These are phyloP conservation scores for Thamnaconus septentrionalis DNA, from an alignment of 2,113 vertebrate genomes.

Conservation along the genomic window DNA sequence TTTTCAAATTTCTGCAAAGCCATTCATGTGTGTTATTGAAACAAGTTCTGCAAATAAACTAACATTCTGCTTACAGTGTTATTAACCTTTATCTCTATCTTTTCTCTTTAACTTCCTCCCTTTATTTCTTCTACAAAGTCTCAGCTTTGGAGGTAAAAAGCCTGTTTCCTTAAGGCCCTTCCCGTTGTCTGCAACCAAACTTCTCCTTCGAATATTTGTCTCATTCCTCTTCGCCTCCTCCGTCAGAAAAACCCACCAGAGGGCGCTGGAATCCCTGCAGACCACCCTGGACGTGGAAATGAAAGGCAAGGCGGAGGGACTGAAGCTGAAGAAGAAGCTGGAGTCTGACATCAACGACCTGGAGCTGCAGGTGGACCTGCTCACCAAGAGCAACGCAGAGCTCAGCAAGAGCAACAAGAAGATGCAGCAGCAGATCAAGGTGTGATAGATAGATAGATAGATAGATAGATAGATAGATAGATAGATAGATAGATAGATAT, in stretches of 20 bases:
- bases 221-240: not conserved
- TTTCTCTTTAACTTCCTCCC: constrained; percentile 29
- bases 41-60: too few relatives aligned
- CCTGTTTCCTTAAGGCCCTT: not conserved
- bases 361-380: constrained; percentile 76
- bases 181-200: not conserved
- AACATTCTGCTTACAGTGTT: not conserved
- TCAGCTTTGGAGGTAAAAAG: constrained; percentile 30
- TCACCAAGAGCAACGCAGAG: constrained; percentile 75
- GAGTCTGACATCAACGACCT: constrained; percentile 72
- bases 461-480: too few relatives aligned
- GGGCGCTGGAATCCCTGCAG: constrained; percentile 76
- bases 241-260: constrained; percentile 77
- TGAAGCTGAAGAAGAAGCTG: constrained; percentile 78
- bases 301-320: constrained; percentile 69
- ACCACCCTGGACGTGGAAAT: constrained; percentile 77
- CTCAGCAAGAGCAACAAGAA: constrained; percentile 76
- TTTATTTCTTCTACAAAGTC: constrained; percentile 5
- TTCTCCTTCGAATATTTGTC: not conserved
- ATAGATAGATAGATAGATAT: too few relatives aligned
- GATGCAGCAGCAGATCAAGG: constrained; percentile 80
- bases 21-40: not conserved
- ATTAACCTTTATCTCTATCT: not conserved
- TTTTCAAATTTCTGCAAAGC: too few relatives aligned
- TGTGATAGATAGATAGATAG: constrained; percentile 14